These are phyloP conservation scores for Drosophila auraria DNA, from an alignment of 1,140 invertebrate genomes.

Conservation along the genomic window DNA sequence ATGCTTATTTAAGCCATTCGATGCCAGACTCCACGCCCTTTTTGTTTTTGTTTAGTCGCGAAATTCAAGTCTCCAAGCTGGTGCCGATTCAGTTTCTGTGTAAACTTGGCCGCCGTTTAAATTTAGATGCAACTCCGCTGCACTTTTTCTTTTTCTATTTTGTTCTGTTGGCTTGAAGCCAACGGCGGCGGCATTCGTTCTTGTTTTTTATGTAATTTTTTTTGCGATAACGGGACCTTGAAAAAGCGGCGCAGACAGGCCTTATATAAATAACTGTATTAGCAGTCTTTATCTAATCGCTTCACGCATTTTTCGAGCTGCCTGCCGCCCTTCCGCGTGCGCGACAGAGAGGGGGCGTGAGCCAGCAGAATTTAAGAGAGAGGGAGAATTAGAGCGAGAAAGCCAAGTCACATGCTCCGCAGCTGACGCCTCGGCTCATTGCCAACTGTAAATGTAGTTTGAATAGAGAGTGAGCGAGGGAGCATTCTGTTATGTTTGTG, in stretches of 20 bases:
- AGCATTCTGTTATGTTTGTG: slow-evolving; percentile 4
- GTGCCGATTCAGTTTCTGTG: slow-evolving; percentile 5
- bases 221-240: slow-evolving; percentile 70
- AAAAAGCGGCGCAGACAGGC: slow-evolving; percentile 45
- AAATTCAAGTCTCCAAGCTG: slow-evolving; percentile 15
- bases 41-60: slow-evolving; percentile 21
- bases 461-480: neutral
- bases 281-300: slow-evolving; percentile 70
- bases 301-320: slow-evolving; percentile 55
- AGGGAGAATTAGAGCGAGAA: slow-evolving; percentile 22
- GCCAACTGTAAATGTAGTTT: slow-evolving; percentile 65
- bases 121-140: slow-evolving; percentile 36
- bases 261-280: slow-evolving; percentile 71
- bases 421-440: slow-evolving; percentile 57
- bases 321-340: slow-evolving; percentile 26
- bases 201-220: slow-evolving; percentile 70
- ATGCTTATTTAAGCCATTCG: slow-evolving; percentile 8
- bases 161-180: slow-evolving; percentile 6
- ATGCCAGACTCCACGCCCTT: slow-evolving; percentile 6
- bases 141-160: slow-evolving; percentile 19
- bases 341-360: slow-evolving; percentile 26
- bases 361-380: slow-evolving; percentile 1
- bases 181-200: neutral
- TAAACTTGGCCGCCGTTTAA: slow-evolving; percentile 43
- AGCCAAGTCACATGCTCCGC: slow-evolving; percentile 71